Base-by-base conservation (phyloP, 2,888 invertebrate genomes). In the Carpatolechia fugitivella region DNA sequence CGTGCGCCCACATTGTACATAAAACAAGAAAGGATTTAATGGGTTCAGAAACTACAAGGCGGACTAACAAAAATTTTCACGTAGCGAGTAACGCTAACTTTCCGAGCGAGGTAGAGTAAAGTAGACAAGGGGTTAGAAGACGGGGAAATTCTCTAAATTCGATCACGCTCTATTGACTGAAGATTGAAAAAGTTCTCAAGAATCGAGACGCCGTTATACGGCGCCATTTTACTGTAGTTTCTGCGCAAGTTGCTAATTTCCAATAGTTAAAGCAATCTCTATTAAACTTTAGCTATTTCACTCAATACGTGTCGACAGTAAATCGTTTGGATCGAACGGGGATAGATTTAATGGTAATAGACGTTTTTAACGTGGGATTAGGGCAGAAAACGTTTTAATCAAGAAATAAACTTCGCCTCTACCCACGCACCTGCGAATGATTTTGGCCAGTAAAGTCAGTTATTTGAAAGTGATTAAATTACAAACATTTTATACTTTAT, bases 101-200 rank as follows among this genome's bases (percentile, higher is more conserved):
- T 54, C 33, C 31, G 41, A 52, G 41, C 29, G 38, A 52, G 56
- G 54, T 51, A 41, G 11, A 41, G 40, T 41, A 18, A 18, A 35
- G 30, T 36, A 52, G 54, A 55, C 46, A 49, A 55, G 48, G 52
- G 52, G 57, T 52, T 49, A 46, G 33, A 33, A 46, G 35, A 40
- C 29, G 33, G 30, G 20, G 29, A 47, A 56, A 16, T 54, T 57
- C 30, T n/a, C 33, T 55, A 48, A 54, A 57, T 54, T 55, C 54
- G 44, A 57, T 57, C 52, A 52, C 54, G 52, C 47, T 33, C 54
- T 20, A 52, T 57, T 41, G 55, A 49, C 52, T 31, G 52, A 48
- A 52, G 57, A 57, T 57, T 57, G 57, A 57, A 57, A 57, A 57
- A 57, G 54, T 57, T 55, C 3, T n/a, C 7, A 29, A 18, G 29